These are phyloP conservation scores for Blastomussa wellsi DNA, from an alignment of 92 coral and sea anemone genomes.

Conservation along the genomic window DNA sequence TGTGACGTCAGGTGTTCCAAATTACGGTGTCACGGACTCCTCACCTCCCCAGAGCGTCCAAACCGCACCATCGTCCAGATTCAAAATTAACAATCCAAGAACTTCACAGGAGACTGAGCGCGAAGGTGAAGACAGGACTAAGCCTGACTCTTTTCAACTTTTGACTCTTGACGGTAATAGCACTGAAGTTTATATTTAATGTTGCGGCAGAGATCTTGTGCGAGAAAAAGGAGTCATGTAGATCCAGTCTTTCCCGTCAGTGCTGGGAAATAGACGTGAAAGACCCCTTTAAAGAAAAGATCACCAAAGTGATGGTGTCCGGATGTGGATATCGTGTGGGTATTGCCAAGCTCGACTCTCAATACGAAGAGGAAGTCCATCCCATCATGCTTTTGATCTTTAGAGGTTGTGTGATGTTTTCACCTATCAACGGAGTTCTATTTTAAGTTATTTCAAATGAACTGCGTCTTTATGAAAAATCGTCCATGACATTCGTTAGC, in stretches of 20 bases:
- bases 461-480: too few relatives aligned
- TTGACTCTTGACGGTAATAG: slow-evolving; percentile 25
- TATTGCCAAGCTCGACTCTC: neutral
- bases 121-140: neutral
- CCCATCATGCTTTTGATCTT: neutral
- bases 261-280: neutral
- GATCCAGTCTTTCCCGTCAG: neutral
- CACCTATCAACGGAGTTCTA: neutral
- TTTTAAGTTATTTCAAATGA: neutral
- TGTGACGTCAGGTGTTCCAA: slow-evolving; percentile 15
- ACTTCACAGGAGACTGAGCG: slow-evolving; percentile 3
- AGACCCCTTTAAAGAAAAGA: neutral
- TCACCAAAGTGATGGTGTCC: neutral
- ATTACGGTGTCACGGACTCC: slow-evolving; percentile 27
- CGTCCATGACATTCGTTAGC: neutral
- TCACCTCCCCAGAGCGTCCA: slow-evolving; percentile 27
- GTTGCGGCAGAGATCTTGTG: neutral
- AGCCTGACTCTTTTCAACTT: slow-evolving; percentile 12
- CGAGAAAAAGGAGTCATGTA: neutral
- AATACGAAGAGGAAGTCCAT: neutral
- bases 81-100: slow-evolving; percentile 10
- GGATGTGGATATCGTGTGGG: neutral
- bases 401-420: neutral
- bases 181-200: slow-evolving; percentile 20
- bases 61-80: slow-evolving; percentile 17